Conservation (phyloP, 92 coral and sea anemone species). For the Pocillopora meandrina region DNA sequence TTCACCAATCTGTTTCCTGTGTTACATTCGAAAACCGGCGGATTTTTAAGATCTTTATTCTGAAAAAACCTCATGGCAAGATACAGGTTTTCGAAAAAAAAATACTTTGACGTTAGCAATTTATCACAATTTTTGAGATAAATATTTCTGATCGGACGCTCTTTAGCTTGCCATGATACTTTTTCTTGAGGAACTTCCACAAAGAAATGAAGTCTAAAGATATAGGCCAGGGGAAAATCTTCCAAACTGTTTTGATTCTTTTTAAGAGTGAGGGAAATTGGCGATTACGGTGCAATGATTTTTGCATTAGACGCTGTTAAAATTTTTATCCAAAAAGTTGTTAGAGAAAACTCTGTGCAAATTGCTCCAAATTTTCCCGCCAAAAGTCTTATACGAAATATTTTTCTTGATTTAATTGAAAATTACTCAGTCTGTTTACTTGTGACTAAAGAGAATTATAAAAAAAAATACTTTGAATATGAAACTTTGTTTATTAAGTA, state of each 20-base stretch:
- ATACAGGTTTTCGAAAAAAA: too few relatives aligned
- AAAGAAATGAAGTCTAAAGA: neutral
- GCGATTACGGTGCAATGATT: neutral
- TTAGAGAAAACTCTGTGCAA: constrained; percentile 15
- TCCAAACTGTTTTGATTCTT: neutral
- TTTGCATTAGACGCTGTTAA: neutral
- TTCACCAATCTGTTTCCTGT: neutral
- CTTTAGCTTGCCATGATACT: too few relatives aligned
- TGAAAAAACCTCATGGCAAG: too few relatives aligned
- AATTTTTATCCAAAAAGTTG: neutral
- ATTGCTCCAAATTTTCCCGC: constrained; percentile 1
- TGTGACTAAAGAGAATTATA: neutral
- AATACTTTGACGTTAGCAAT: too few relatives aligned
- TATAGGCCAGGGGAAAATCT: neutral
- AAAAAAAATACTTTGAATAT: neutral
- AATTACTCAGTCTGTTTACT: neutral
- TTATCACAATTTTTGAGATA: too few relatives aligned
- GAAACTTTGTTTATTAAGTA: neutral
- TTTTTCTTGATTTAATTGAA: neutral
- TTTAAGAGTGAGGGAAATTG: neutral
- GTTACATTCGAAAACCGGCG: neutral
- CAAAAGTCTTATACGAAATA: constrained; percentile 8
- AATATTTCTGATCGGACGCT: too few relatives aligned
- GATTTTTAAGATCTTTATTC: too few relatives aligned
- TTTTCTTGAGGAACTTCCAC: neutral